A percentile compares a stretch with the other conserved stretches of the same genome.
These are phyloP conservation scores for Lutjanus argentimaculatus DNA, from an alignment of 2,797 vertebrate genomes.

Conservation along the genomic window DNA sequence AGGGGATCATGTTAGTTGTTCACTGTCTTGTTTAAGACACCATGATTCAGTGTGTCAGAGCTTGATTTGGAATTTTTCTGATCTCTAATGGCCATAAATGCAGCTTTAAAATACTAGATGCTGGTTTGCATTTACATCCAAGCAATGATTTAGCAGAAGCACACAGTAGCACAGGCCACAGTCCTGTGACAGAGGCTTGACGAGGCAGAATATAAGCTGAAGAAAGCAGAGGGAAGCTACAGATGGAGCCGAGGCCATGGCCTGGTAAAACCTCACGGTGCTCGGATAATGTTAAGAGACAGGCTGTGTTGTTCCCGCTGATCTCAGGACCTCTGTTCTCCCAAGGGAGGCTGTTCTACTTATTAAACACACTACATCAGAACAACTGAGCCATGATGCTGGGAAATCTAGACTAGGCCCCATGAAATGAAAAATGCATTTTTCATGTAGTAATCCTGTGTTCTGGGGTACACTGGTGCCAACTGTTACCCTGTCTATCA, in stretches of 20 bases:
- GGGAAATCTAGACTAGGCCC: not conserved
- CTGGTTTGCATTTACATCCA: not conserved
- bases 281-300: conserved; percentile 55
- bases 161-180: not conserved
- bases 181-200: not conserved
- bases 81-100: not conserved
- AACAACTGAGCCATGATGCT: conserved; percentile 31
- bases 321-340: conserved; percentile 41
- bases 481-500: not conserved
- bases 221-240: not conserved
- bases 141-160: not conserved
- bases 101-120: not conserved
- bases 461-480: not conserved
- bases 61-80: not conserved
- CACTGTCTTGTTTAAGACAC: no score
- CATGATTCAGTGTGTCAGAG: no score
- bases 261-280: conserved; percentile 3
- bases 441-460: conserved; percentile 28
- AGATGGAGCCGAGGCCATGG: conserved; percentile 8
- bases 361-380: conserved; percentile 36
- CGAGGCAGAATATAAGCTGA: not conserved
- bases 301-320: conserved; percentile 35
- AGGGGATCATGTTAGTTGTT: no score
- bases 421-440: conserved; percentile 20
- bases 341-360: conserved; percentile 43